phyloP scores from a whole-genome alignment of 2,113 vertebrate species.

The Amphiprion ocellaris region DNA sequence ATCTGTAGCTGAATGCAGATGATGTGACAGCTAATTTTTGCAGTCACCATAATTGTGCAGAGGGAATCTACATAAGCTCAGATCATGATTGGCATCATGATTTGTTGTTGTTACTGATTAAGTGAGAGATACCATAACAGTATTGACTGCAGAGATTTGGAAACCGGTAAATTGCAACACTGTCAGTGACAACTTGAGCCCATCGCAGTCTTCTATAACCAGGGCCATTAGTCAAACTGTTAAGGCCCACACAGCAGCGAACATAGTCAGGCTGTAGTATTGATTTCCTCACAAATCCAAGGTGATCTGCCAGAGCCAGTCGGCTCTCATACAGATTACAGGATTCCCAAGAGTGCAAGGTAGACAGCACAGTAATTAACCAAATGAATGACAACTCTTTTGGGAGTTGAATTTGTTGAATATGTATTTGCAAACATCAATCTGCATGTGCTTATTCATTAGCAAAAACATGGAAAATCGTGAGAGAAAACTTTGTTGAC shows the following conservation, averaged over 20 bases:
- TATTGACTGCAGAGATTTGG: constrained; percentile 46
- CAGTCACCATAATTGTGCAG: not conserved
- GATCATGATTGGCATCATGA: constrained; percentile 30
- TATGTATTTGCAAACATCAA: constrained; percentile 45
- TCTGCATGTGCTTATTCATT: constrained; percentile 15
- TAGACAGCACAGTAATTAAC: constrained; percentile 55
- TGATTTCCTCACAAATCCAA: constrained; percentile 77
- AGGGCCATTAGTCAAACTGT: constrained; percentile 62
- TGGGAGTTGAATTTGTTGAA: constrained; percentile 38
- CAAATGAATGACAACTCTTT: constrained; percentile 60
- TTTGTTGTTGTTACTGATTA: constrained; percentile 45
- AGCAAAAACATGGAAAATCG: constrained; percentile 11
- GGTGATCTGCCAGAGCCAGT: constrained; percentile 72
- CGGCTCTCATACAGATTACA: constrained; percentile 70
- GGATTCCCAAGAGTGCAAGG: constrained; percentile 56
- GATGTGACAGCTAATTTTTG: constrained; percentile 35
- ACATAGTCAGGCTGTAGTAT: constrained; percentile 65
- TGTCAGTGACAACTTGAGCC: constrained; percentile 64
- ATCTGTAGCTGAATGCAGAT: constrained; percentile 31
- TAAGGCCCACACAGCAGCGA: constrained; percentile 60
- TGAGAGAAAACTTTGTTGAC: constrained; percentile 21
- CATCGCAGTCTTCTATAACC: constrained; percentile 60
- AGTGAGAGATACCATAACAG: constrained; percentile 34
- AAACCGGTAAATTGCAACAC: constrained; percentile 55
- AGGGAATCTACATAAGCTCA: constrained; percentile 12